These are phyloP conservation scores for Ornithorhynchus anatinus DNA, from an alignment of 2,113 vertebrate genomes.

Conservation along the genomic window DNA sequence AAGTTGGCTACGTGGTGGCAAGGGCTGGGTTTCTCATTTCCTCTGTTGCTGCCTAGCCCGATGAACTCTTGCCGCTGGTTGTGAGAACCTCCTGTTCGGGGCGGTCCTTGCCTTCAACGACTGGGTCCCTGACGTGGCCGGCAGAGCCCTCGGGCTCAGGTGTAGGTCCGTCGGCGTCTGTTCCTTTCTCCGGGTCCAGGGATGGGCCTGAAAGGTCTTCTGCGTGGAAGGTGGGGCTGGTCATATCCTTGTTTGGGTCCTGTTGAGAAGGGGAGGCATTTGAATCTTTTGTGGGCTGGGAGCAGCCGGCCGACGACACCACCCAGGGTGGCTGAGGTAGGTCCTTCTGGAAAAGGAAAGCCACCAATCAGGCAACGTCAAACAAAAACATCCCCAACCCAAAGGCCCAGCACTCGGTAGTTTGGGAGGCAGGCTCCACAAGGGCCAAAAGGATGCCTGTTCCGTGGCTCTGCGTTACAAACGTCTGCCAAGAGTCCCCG, in stretches of 20 bases:
- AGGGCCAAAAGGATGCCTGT: not conserved
- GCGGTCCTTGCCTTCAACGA: not conserved
- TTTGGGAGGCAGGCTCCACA: not conserved
- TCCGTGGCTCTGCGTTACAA: not conserved
- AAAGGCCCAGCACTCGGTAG: not conserved
- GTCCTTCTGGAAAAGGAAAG: conserved; percentile 72
- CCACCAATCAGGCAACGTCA: not conserved
- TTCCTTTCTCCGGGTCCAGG: conserved; percentile 18
- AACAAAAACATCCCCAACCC: not conserved
- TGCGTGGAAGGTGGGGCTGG: conserved; percentile 40
- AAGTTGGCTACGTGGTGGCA: not conserved
- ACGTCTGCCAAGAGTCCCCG: not conserved
- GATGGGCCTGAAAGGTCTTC: conserved; percentile 39
- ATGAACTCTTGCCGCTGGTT: conserved; percentile 43
- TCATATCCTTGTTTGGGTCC: conserved; percentile 17
- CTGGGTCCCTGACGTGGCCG: not conserved
- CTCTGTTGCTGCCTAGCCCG: conserved; percentile 45
- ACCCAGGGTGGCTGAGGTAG: conserved; percentile 80
- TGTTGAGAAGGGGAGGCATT: not conserved
- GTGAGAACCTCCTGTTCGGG: conserved; percentile 18
- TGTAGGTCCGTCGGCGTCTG: not conserved
- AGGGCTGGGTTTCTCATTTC: not conserved
- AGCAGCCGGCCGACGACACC: conserved; percentile 64
- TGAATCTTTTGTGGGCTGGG: conserved; percentile 24
- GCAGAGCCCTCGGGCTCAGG: not conserved